phyloP scores from a whole-genome alignment of 2,113 vertebrate genomes.

The Ictidomys tridecemlineatus region DNA sequence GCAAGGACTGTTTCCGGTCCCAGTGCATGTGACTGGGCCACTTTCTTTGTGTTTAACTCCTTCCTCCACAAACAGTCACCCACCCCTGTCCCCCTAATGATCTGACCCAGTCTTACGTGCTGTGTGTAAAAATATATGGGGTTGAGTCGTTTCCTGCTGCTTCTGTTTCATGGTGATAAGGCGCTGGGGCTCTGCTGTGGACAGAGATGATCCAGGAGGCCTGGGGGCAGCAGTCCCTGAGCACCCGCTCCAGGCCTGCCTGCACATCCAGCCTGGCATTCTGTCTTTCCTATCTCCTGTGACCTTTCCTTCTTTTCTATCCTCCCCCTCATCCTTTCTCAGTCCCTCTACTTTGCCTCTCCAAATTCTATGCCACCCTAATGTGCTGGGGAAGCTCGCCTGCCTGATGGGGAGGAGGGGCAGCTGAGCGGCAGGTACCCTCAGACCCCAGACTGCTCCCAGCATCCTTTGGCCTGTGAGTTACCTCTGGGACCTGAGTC shows the following conservation, averaged over 20 bases:
- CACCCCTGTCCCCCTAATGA: neutral
- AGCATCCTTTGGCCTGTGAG: neutral
- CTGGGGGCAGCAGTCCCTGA: neutral
- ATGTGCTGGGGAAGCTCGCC: neutral
- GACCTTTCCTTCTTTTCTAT: neutral
- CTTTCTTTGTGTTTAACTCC: constrained; percentile 64
- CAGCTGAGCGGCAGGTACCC: neutral
- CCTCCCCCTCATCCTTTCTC: neutral
- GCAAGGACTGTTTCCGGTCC: constrained; percentile 39
- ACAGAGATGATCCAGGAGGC: neutral
- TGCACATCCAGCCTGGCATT: neutral
- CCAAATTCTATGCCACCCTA: neutral
- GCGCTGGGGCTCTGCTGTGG: neutral
- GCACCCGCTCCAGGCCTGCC: neutral
- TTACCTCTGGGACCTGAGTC: neutral
- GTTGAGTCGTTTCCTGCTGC: constrained; percentile 85
- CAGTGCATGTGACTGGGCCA: neutral
- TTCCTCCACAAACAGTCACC: neutral
- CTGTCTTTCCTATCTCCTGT: neutral
- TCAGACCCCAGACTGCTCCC: neutral
- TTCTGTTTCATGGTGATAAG: constrained; percentile 82
- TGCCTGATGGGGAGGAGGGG: neutral
- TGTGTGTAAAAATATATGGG: constrained; percentile 72
- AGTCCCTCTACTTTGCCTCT: neutral
- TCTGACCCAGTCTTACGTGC: neutral